Evolutionary conservation across 2,797 vertebrate genomes (phyloP).

Genomic region (Clarias pachynema): DNA sequence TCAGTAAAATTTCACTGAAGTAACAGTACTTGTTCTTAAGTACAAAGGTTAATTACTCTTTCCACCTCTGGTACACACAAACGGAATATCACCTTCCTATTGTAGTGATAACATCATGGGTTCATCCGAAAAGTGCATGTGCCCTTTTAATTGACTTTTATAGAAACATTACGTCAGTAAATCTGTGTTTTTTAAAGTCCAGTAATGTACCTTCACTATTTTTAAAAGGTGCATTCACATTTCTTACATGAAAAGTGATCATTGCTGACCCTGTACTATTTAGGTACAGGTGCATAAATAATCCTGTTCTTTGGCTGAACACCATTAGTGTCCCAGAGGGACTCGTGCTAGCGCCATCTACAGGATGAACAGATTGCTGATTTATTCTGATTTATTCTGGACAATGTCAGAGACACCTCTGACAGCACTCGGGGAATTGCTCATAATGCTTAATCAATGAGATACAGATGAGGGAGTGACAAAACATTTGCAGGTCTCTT

Average conservation of each 20-base stretch:
- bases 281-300: not conserved
- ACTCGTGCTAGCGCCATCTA: conserved; percentile 21
- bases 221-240: not conserved
- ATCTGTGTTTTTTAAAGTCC: not conserved
- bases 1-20: no score
- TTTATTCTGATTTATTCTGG: not conserved
- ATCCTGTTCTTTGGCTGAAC: not conserved
- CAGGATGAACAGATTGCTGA: not conserved
- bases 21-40: no score
- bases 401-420: not conserved
- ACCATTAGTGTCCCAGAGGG: no score
- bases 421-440: not conserved
- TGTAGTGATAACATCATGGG: not conserved
- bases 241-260: not conserved
- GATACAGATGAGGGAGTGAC: not conserved
- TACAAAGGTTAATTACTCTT: no score
- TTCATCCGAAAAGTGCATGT: not conserved
- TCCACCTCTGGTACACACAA: not conserved
- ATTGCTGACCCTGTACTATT: not conserved
- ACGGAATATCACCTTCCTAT: not conserved
- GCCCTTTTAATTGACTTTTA: not conserved
- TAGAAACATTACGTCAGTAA: not conserved
- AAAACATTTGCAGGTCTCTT: conserved; percentile 4
- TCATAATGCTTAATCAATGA: not conserved
- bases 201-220: not conserved